A percentile compares a stretch with the other conserved stretches of the same genome.
phyloP scores from a whole-genome alignment of 1,140 invertebrate species.

The Pogonomyrmex californicus region DNA sequence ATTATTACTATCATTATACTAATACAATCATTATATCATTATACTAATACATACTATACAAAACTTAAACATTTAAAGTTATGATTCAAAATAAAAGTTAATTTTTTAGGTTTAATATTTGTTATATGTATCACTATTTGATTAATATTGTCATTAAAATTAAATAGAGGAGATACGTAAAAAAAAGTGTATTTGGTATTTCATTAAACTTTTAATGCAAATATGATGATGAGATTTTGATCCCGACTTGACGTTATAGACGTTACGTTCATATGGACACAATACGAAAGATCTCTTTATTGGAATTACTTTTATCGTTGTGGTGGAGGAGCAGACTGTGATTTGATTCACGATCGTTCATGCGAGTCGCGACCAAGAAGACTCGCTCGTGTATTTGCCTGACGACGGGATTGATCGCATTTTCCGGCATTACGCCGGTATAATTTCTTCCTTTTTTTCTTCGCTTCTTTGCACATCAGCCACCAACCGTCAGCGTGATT shows the following conservation, averaged over 20 bases:
- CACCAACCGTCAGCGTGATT: constrained; percentile 83
- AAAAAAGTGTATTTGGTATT: neutral
- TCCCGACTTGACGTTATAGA: constrained; percentile 13
- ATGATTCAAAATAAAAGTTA: neutral
- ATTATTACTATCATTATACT: too few relatives aligned
- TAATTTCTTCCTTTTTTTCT: constrained; percentile 75
- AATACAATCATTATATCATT: too few relatives aligned
- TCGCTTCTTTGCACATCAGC: constrained; percentile 73
- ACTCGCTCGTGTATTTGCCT: constrained; percentile 58
- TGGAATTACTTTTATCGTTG: constrained; percentile 73
- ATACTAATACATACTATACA: too few relatives aligned
- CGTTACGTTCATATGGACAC: constrained; percentile 24
- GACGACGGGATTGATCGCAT: constrained; percentile 78
- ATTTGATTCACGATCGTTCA: constrained; percentile 80
- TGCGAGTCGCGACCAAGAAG: constrained; percentile 75
- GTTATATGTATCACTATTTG: neutral
- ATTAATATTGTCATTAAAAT: constrained; percentile 17
- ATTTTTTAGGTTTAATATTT: neutral
- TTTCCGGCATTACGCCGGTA: constrained; percentile 80
- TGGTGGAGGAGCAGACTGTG: constrained; percentile 70
- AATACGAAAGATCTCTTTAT: constrained; percentile 59
- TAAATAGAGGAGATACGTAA: neutral
- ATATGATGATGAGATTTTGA: neutral
- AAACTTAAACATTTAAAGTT: neutral
- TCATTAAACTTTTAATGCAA: neutral